Evolutionary conservation across 2,888 invertebrate species (phyloP), one percentile per base, ranked within the genome.

Genomic region (Lutraria lutraria): DNA sequence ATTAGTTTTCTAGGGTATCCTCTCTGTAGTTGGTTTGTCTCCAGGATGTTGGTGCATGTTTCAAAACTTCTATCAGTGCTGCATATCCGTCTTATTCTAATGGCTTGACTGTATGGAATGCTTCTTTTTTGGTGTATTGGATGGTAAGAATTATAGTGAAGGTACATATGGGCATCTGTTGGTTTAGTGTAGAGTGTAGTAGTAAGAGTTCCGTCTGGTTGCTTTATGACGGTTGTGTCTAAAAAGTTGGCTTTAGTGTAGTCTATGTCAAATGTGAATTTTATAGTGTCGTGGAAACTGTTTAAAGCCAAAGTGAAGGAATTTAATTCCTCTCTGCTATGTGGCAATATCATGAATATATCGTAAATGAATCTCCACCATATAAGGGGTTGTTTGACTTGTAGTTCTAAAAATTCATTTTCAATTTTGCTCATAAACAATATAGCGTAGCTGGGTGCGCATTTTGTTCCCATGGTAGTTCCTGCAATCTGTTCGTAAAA

Each of bases 351-450:
- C 83, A 87, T 87, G 25, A 87, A 87, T 8, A 87, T 87, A 54
- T 87, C 83, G 56, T 87, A 82, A 16, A 87, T 87, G 56, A 31
- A 87, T 52, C 87, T 87, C 87, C 87, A 87, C 87, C 87, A 87
- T 53, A 83, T 34, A 21, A 87, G 34, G 0, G 83, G 87, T 72
- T 53, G 8, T 13, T 82, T 15, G 15, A 8, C 15, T 19, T 79
- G 56, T 79, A 8, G n/a, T 53, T 15, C 25, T 54, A 85, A 31
- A n/a, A 85, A 79, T 21, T 79, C 52, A 8, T 43, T 3, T 54
- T 85, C 85, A 34, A 79, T 16, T 79, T 85, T 29, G 19, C 56
- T 19, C 85, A 85, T 85, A 29, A 85, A 85, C 16, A 85, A 8
- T 10, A 85, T 85, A 13, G 85, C 85, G 29, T 54, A 29, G 43